Base-by-base conservation (phyloP, 1,140 invertebrate species). In the Drosophila nigromelanica region DNA sequence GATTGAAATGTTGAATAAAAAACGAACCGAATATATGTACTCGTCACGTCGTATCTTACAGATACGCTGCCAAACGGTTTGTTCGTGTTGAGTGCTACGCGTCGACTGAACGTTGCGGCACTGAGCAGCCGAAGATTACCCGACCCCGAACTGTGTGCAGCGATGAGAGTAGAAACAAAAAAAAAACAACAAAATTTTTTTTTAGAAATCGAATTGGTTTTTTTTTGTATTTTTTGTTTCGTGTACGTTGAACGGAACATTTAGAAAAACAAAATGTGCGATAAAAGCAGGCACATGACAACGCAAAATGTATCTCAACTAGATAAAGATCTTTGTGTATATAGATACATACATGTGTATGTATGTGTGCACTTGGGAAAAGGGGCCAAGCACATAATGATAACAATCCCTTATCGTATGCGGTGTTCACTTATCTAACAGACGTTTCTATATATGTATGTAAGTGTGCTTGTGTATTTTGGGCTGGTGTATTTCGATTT, bases 51-150 rank as follows among this genome's bases (percentile, higher is more conserved):
- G 83, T 89, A 89, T 89, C 83, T 75, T 56, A 52, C 56, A 72
- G 83, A 89, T 89, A 89, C 83, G 75, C 76, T 71, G 64, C 71
- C 62, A 81, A 81, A 40, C 70, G 78, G 76, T 83, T 80, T 89
- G 80, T 83, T 89, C 83, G 85, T 89, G 83, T 79, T 89, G 83
- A 89, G 83, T 89, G 85, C 83, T 89, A 78, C 83, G 83, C 83
- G 83, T 89, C 85, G 83, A 89, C 83, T 89, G 78, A 87, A 87
- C 52, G 51, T 70, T 58, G 42, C 40, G 55, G 48, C 43, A 33
- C 30, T 50, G 60, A 58, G 50, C 68, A 76, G 55, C 61, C 68
- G 54, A 76, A 71, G 55, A 71, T 62, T 60, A 66, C 59, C 61
- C 67, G 42, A 54, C 56, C 52, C 63, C 62, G 67, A 77, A 47